Conservation (phyloP, 2,113 vertebrate genomes). For the Crotalus tigris region DNA sequence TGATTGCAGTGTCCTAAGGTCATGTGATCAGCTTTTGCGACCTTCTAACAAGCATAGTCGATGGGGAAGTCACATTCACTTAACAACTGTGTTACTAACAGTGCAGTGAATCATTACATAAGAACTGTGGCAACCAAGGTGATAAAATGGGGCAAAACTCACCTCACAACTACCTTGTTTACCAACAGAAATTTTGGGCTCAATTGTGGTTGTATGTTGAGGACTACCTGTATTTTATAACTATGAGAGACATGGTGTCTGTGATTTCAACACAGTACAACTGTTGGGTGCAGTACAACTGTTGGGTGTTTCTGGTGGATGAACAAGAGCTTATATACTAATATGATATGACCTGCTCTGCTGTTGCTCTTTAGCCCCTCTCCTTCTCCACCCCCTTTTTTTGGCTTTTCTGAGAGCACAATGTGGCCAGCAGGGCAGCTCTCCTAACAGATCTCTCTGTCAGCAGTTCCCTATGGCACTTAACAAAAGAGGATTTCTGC, state of each 20-base stretch:
- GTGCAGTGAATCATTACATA: not conserved
- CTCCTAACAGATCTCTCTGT: not conserved
- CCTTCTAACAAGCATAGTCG: no score
- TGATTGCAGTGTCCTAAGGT: not conserved
- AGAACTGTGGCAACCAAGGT: not conserved
- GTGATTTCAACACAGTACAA: not conserved
- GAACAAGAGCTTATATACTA: not conserved
- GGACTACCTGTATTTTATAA: not conserved
- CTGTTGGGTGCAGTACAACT: not conserved
- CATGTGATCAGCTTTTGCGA: not conserved
- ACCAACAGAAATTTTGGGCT: not conserved
- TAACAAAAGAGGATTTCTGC: not conserved
- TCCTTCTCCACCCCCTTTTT: not conserved
- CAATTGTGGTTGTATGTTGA: not conserved
- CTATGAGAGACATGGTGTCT: not conserved
- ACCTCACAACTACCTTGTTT: not conserved
- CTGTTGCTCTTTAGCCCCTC: not conserved
- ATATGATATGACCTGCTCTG: not conserved
- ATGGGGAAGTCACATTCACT: not conserved
- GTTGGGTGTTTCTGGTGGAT: not conserved
- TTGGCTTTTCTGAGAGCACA: not conserved
- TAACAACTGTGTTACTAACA: not conserved
- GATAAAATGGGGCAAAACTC: not conserved
- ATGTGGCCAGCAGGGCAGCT: not conserved
- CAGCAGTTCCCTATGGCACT: not conserved